Evolutionary conservation across 2,113 vertebrate genomes (phyloP).

Genomic region (Zosterops hypoxanthus): DNA sequence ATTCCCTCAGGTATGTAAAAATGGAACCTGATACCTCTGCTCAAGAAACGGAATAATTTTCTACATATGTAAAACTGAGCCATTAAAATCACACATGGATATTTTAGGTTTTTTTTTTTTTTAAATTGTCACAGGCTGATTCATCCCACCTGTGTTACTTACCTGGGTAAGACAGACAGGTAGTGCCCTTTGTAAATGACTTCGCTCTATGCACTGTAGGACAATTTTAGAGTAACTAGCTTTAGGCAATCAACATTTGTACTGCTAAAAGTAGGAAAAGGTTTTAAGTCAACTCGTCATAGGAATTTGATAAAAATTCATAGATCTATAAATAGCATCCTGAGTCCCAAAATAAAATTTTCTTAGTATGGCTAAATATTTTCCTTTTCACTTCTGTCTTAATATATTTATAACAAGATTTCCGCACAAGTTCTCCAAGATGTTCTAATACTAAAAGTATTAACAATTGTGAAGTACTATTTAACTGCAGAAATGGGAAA

Average conservation of each 20-base stretch:
- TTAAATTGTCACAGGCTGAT: not conserved
- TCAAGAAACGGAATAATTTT: not conserved
- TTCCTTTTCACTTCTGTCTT: not conserved
- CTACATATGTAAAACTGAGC: not conserved
- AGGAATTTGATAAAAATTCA: not conserved
- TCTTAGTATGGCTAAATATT: not conserved
- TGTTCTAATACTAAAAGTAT: not conserved
- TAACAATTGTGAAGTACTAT: not conserved
- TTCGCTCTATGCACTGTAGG: not conserved
- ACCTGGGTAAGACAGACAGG: not conserved
- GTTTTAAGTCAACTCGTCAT: not conserved
- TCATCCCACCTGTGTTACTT: not conserved
- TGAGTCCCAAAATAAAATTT: not conserved
- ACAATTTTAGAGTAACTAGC: not conserved
- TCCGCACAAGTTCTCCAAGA: not conserved
- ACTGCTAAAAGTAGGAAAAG: not conserved
- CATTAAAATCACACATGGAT: not conserved
- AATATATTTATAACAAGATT: not conserved
- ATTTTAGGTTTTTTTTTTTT: not conserved
- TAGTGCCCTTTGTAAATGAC: not conserved
- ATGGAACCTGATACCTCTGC: not conserved
- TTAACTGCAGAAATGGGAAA: not conserved
- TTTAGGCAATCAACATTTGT: not conserved
- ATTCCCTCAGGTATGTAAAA: not conserved
- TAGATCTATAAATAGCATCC: not conserved